Evolutionary conservation across 2,113 vertebrate genomes (phyloP).

Genomic region (Aramus guarauna): DNA sequence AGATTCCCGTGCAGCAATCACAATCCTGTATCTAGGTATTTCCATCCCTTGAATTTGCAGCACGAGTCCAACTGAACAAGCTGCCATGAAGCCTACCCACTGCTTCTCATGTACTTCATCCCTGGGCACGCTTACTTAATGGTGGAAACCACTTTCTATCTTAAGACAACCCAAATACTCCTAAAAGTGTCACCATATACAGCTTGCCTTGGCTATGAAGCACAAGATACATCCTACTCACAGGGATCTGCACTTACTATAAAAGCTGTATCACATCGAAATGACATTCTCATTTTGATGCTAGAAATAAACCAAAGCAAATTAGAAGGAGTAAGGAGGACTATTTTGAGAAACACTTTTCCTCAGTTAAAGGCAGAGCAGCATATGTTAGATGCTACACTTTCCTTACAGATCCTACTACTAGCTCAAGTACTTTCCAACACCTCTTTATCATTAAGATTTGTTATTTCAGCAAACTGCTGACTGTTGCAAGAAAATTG

Average conservation of each 20-base stretch:
- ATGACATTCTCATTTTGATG: slow-evolving; percentile 23
- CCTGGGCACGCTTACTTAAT: neutral
- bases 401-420: slow-evolving; percentile 28
- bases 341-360: slow-evolving; percentile 43
- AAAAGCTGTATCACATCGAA: slow-evolving; percentile 12
- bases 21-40: neutral
- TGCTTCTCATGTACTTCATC: neutral
- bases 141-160: slow-evolving; percentile 21
- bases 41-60: neutral
- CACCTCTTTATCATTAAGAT: slow-evolving; percentile 29
- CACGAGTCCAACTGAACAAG: neutral
- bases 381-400: slow-evolving; percentile 35
- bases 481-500: slow-evolving; percentile 3
- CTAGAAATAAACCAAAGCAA: slow-evolving; percentile 64
- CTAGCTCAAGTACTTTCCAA: slow-evolving; percentile 33
- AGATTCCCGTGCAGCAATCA: neutral
- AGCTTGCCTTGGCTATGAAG: slow-evolving; percentile 21
- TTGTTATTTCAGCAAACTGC: slow-evolving; percentile 48
- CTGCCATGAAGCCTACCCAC: neutral
- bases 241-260: slow-evolving; percentile 23
- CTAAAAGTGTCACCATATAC: neutral
- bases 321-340: slow-evolving; percentile 44
- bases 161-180: slow-evolving; percentile 38
- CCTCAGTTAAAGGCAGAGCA: slow-evolving; percentile 37
- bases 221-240: slow-evolving; percentile 32